Evolutionary conservation across 2,888 invertebrate genomes (phyloP).

Genomic region (Lamproptera curius): DNA sequence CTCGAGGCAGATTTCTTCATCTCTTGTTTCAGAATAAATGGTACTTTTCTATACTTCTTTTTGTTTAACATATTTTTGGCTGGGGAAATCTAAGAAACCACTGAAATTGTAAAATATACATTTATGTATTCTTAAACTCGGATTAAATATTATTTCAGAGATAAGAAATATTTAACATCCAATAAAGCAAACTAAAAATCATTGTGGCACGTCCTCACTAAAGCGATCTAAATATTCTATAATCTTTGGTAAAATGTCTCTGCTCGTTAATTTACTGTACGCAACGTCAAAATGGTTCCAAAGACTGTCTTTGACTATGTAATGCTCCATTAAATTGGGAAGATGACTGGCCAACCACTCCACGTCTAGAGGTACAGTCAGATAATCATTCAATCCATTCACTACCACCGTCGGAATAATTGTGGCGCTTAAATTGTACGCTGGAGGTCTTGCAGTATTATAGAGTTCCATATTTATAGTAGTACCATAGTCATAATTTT

Average conservation of each 20-base stretch:
- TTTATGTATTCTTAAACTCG: no score
- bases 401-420: constrained; percentile 45
- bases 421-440: constrained; percentile 45
- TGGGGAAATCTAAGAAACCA: no score
- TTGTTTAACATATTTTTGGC: no score
- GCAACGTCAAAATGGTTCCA: constrained; percentile 45
- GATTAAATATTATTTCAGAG: no score
- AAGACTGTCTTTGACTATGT: constrained; percentile 71
- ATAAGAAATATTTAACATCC: no score
- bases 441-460: constrained; percentile 42
- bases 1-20: no score
- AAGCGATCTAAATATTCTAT: constrained; percentile 32
- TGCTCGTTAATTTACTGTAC: constrained; percentile 39
- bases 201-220: constrained; percentile 24
- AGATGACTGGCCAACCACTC: constrained; percentile 69
- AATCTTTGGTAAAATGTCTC: constrained; percentile 37
- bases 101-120: no score
- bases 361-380: constrained; percentile 79
- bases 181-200: no score
- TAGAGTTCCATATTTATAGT: constrained; percentile 43
- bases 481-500: constrained; percentile 53
- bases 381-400: constrained; percentile 69
- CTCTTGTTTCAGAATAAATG: no score
- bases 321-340: constrained; percentile 74
- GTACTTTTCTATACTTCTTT: no score